Conservation (phyloP, 2,797 vertebrate species). For the Lacerta viridis region DNA sequence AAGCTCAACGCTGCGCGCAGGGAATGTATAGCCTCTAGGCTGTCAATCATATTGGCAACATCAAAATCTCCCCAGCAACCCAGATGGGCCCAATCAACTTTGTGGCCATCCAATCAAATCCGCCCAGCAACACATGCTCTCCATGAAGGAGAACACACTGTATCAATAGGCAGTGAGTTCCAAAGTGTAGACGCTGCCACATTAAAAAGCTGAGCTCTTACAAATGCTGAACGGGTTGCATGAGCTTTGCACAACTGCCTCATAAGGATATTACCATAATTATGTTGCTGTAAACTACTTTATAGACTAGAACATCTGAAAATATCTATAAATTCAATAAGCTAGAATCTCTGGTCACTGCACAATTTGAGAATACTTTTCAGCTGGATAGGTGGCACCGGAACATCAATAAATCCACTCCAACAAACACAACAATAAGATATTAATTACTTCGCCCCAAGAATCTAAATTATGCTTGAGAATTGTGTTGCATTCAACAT, state of each 20-base stretch:
- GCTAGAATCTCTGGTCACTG: not conserved
- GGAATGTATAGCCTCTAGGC: no score
- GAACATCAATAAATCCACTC: conserved; percentile 43
- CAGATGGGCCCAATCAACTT: no score
- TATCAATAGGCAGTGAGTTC: no score
- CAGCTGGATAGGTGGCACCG: conserved; percentile 17
- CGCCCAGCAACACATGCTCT: no score
- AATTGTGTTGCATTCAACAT: conserved; percentile 43
- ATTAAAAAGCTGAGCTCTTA: no score
- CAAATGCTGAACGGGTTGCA: not conserved
- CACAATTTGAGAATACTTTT: not conserved
- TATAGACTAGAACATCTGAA: not conserved
- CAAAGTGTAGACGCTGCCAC: no score
- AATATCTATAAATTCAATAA: not conserved
- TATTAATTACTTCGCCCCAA: conserved; percentile 57
- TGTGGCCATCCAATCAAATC: no score
- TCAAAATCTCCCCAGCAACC: no score
- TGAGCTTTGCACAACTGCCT: not conserved
- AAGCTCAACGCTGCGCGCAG: no score
- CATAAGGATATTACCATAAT: not conserved
- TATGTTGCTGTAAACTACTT: not conserved
- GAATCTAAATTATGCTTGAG: conserved; percentile 49
- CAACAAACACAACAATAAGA: conserved; percentile 42
- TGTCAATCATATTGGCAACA: no score
- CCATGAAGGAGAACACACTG: no score